Conservation (phyloP, 2,888 invertebrate genomes). For the Gibbula magus region DNA sequence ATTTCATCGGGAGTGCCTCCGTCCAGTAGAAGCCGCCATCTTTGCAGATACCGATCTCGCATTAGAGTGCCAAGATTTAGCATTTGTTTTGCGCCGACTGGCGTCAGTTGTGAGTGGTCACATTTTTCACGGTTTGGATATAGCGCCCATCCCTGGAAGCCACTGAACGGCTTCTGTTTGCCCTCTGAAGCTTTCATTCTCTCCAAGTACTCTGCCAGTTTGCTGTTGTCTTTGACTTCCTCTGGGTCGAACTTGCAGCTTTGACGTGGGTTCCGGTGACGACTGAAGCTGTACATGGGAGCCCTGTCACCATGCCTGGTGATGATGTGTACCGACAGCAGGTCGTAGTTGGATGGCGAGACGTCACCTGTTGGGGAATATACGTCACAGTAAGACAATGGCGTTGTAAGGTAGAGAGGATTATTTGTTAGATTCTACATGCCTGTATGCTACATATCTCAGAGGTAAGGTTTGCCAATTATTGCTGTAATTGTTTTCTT, state of each 20-base stretch:
- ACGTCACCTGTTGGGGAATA: constrained; percentile 47
- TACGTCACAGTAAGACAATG: too few relatives aligned
- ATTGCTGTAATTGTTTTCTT: too few relatives aligned
- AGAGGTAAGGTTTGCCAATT: too few relatives aligned
- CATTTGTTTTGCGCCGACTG: constrained; percentile 88
- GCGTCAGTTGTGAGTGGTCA: constrained; percentile 89
- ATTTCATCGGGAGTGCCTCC: constrained; percentile 72
- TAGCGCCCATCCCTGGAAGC: constrained; percentile 59
- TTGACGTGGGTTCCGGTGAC: constrained; percentile 81
- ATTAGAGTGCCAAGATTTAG: constrained; percentile 85
- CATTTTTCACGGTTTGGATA: constrained; percentile 77
- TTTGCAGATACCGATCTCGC: constrained; percentile 69
- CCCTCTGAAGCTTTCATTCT: constrained; percentile 40
- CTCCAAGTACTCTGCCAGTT: constrained; percentile 33
- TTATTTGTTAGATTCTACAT: too few relatives aligned
- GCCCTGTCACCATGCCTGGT: constrained; percentile 93
- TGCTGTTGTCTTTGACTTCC: constrained; percentile 21
- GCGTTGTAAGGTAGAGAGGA: too few relatives aligned
- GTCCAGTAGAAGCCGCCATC: constrained; percentile 64
- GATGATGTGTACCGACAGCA: constrained; percentile 74
- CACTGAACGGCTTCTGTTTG: constrained; percentile 77
- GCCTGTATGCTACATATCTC: too few relatives aligned
- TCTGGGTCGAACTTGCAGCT: constrained; percentile 81
- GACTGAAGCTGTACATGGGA: constrained; percentile 87
- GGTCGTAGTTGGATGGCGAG: constrained; percentile 41